Evolutionary conservation across 2,797 vertebrate species (phyloP).

Genomic region (Mastacembelus armatus): DNA sequence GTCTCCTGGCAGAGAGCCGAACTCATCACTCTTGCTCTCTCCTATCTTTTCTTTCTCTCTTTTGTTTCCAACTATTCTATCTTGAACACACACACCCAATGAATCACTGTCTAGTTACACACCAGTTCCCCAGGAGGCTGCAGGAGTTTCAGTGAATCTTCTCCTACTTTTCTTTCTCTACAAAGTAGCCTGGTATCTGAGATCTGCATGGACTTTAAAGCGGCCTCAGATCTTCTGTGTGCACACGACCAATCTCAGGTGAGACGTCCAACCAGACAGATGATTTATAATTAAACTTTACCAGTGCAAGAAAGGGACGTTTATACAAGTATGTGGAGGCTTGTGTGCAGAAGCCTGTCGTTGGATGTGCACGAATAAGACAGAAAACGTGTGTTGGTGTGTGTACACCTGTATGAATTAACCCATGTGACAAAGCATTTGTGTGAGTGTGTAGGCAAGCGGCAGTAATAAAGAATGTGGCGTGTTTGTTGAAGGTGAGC

Average conservation of each 20-base stretch:
- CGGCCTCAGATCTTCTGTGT: conserved; percentile 25
- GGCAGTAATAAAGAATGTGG: conserved; percentile 25
- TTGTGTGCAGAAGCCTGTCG: conserved; percentile 30
- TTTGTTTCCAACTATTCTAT: conserved; percentile 67
- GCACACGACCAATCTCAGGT: conserved; percentile 11
- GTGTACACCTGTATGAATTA: conserved; percentile 46
- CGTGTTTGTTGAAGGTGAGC: conserved; percentile 33
- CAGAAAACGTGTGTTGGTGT: conserved; percentile 51
- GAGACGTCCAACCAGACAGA: conserved; percentile 38
- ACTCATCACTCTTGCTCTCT: conserved; percentile 60
- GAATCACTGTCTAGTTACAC: conserved; percentile 75
- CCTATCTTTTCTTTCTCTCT: conserved; percentile 29
- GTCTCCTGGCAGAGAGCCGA: conserved; percentile 55
- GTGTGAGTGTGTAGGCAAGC: conserved; percentile 43
- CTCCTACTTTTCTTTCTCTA: conserved; percentile 27
- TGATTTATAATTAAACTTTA: conserved; percentile 27
- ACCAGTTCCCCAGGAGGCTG: conserved; percentile 53
- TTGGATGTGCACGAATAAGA: conserved; percentile 24
- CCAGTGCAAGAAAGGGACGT: conserved; percentile 12
- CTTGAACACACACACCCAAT: conserved; percentile 52
- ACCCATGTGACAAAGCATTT: conserved; percentile 43
- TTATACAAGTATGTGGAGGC: conserved; percentile 41
- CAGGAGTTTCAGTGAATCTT: conserved; percentile 60
- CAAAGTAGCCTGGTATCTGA: conserved; percentile 35
- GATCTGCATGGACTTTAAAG: conserved; percentile 11